Evolutionary conservation across 2,797 vertebrate genomes (phyloP), one percentile per base, ranked within the genome.

Genomic region (Benthosema pterotum): DNA sequence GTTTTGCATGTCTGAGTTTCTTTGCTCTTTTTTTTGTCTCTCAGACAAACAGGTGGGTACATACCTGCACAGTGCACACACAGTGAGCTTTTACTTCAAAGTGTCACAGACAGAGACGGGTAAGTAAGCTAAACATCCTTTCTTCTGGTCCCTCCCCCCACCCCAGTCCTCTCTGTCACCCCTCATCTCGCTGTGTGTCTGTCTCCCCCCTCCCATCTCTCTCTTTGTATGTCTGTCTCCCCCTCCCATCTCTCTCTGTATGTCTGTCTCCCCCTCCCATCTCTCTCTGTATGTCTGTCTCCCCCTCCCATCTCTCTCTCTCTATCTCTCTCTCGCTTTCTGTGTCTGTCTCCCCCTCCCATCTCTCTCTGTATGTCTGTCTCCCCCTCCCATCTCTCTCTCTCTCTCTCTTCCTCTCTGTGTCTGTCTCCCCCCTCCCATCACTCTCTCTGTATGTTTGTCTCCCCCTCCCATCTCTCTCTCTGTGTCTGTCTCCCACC

Each of bases 221-320:
- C 43, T n/a, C 43, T n/a, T 3, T 28, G 1, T 2, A 5, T 25
- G 22, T 25, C 22, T 25, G 22, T 25, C 3, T 25, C 22, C 5
- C 22, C 22, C 22, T 3, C 22, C 22, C n/a, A n/a, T n/a, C n/a
- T 22, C 17, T 45, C 16, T 22, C 55, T 19, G 13, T 25, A 11
- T 57, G 42, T 57, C 42, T 57, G 13, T 19, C 42, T 46, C 55
- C 11, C 55, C n/a, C n/a, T n/a, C n/a, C n/a, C n/a, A n/a, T 46
- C 43, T 46, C 43, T 46, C 43, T n/a, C 43, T n/a, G 1, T 2
- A 5, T 25, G 7, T 54, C 28, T 4, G 8, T 22, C 15, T 28
- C 17, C 5, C 19, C 16, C 11, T 42, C 13, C 18, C 15, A 11
- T 42, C 45, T 17, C 46, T 13, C 14, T 17, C 22, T 42, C 11